phyloP scores from a whole-genome alignment of 1,140 invertebrate genomes.

The Ceratosolen fusciceps region DNA sequence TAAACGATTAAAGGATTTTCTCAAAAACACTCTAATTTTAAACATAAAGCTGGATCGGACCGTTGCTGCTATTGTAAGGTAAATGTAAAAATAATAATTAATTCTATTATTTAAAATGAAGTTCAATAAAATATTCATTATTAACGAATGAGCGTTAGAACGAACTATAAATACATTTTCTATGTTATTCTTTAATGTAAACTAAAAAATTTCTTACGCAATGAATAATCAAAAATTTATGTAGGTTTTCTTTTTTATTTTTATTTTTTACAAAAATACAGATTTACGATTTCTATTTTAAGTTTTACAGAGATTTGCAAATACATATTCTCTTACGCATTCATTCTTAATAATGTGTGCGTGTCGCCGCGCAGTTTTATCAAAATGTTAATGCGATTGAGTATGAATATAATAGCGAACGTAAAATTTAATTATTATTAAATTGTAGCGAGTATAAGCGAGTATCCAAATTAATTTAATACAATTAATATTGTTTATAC shows the following conservation, averaged over 20 bases:
- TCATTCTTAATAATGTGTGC: slow-evolving; percentile 14
- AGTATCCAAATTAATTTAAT: not conserved
- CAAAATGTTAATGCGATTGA: not conserved
- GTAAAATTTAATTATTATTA: not conserved
- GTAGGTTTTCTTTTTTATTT: slow-evolving; percentile 53
- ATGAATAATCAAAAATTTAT: slow-evolving; percentile 30
- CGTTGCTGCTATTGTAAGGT: too few species aligned
- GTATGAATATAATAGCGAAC: too few species aligned
- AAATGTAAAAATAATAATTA: not conserved
- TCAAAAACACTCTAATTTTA: too few species aligned
- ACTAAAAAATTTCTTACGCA: slow-evolving; percentile 34
- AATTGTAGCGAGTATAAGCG: not conserved
- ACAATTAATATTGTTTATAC: not conserved
- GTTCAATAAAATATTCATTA: not conserved
- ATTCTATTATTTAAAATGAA: not conserved
- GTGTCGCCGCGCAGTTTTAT: not conserved
- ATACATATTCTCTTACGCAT: slow-evolving; percentile 16
- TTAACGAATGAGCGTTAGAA: not conserved
- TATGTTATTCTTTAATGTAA: slow-evolving; percentile 41
- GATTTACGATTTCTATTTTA: slow-evolving; percentile 52
- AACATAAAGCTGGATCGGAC: too few species aligned
- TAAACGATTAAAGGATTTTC: too few species aligned
- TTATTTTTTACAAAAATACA: slow-evolving; percentile 64
- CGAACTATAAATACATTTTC: slow-evolving; percentile 24
- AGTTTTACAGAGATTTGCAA: slow-evolving; percentile 36